Conservation (phyloP, 2,888 invertebrate species). For the Silvanus unidentatus region DNA sequence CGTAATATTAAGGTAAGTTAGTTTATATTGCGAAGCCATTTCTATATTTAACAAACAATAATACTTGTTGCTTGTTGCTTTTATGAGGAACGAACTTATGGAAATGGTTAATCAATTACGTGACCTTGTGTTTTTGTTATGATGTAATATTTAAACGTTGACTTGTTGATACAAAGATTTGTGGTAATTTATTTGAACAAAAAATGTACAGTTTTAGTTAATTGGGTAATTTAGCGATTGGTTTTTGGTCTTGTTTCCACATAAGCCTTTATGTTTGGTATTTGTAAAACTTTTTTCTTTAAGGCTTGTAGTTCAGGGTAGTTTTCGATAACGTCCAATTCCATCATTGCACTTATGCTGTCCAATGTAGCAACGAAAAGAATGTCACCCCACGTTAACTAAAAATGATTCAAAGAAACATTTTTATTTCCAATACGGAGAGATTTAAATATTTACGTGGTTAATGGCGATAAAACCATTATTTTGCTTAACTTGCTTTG, state of each 20-base stretch:
- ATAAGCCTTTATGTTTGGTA: conserved; percentile 60
- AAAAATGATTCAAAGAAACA: neutral
- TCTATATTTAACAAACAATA: no score
- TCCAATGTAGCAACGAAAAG: neutral
- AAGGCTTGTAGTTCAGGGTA: conserved; percentile 54
- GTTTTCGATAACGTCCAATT: conserved; percentile 51
- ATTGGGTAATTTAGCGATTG: conserved; percentile 20
- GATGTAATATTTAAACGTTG: no score
- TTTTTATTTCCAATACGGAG: neutral
- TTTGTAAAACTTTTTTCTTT: conserved; percentile 49
- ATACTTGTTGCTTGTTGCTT: no score
- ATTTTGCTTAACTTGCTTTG: no score
- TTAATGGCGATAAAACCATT: no score
- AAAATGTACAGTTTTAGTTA: no score
- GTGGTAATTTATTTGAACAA: no score
- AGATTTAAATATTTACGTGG: conserved; percentile 38
- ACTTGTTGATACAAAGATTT: no score
- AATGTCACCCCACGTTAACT: neutral
- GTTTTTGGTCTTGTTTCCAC: conserved; percentile 53
- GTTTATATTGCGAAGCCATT: conserved; percentile 7
- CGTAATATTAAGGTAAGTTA: conserved; percentile 12
- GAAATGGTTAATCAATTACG: no score
- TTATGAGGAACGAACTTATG: no score
- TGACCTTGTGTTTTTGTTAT: no score
- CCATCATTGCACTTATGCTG: conserved; percentile 44